Evolutionary conservation across 1,140 invertebrate species (phyloP).

Genomic region (Drosophila pachea): DNA sequence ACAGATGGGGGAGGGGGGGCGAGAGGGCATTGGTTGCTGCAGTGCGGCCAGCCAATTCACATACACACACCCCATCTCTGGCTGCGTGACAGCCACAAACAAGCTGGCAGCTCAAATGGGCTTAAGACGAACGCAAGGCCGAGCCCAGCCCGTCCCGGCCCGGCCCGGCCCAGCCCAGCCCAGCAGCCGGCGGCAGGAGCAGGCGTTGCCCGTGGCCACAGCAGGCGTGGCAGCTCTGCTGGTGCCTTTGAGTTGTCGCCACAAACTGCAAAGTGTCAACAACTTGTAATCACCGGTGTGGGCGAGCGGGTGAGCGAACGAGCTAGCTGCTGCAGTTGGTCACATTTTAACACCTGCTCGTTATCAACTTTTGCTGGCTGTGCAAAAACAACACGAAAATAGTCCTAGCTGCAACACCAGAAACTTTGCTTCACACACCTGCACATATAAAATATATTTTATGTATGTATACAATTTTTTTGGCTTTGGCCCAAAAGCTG

Average conservation of each 20-base stretch:
- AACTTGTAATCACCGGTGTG: constrained; percentile 71
- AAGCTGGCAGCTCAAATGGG: constrained; percentile 58
- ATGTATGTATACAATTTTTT: constrained; percentile 33
- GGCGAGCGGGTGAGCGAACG: constrained; percentile 4
- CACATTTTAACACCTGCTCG: constrained; percentile 77
- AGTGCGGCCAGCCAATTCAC: constrained; percentile 44
- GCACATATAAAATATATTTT: constrained; percentile 17
- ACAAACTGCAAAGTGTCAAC: constrained; percentile 76
- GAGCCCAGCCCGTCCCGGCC: constrained; percentile 10
- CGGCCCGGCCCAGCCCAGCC: constrained; percentile 10
- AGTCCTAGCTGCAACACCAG: constrained; percentile 44
- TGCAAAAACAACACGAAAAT: constrained; percentile 39
- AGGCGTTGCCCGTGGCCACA: constrained; percentile 56
- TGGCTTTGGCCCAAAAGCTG: constrained; percentile 50
- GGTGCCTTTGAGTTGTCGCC: constrained; percentile 71
- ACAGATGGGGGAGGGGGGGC: background rate
- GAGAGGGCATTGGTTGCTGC: background rate
- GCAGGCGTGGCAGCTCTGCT: constrained; percentile 52
- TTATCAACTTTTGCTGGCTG: constrained; percentile 72
- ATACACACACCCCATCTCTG: constrained; percentile 20
- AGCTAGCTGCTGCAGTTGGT: constrained; percentile 52
- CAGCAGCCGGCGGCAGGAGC: constrained; percentile 32
- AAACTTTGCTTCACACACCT: constrained; percentile 58
- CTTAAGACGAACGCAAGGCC: constrained; percentile 41
- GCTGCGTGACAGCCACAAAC: constrained; percentile 33